Evolutionary conservation across 2,888 invertebrate species (phyloP).

Genomic region (Nephrocerus scutellatus): DNA sequence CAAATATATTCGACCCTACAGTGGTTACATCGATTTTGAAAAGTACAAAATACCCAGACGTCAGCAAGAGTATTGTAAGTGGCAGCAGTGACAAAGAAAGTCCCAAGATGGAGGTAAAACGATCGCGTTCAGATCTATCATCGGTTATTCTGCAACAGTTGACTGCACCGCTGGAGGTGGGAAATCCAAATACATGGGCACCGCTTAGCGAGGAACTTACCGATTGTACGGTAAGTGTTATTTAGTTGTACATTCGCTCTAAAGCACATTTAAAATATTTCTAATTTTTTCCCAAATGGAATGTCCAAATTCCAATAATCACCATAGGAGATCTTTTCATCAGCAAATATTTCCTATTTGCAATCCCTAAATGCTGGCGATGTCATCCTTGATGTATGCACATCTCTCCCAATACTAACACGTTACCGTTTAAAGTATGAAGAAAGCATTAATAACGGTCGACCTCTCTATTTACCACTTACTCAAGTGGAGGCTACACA

Average conservation of each 20-base stretch:
- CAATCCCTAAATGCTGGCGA: slow-evolving; percentile 78
- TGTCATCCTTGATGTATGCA: slow-evolving; percentile 72
- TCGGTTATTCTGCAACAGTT: slow-evolving; percentile 66
- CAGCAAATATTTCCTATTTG: slow-evolving; percentile 69
- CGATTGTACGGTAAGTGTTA: slow-evolving; percentile 47
- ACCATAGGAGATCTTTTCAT: slow-evolving; percentile 65
- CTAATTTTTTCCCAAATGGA: neutral
- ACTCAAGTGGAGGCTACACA: slow-evolving; percentile 67
- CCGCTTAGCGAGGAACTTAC: slow-evolving; percentile 47
- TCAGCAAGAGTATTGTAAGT: slow-evolving; percentile 39
- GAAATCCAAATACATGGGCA: slow-evolving; percentile 48
- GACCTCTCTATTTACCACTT: slow-evolving; percentile 58
- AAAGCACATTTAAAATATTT: neutral
- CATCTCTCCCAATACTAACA: slow-evolving; percentile 61
- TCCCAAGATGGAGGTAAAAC: slow-evolving; percentile 51
- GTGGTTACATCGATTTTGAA: slow-evolving; percentile 72
- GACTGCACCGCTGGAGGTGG: slow-evolving; percentile 59
- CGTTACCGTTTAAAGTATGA: slow-evolving; percentile 52
- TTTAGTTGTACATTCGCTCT: neutral
- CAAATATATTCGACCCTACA: slow-evolving; percentile 69
- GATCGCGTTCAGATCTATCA: slow-evolving; percentile 63
- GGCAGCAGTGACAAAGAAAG: slow-evolving; percentile 52
- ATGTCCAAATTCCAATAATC: neutral
- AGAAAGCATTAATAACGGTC: slow-evolving; percentile 51
- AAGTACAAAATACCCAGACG: slow-evolving; percentile 60